phyloP scores from a whole-genome alignment of 2,888 invertebrate genomes.

The Clitarchus hookeri region DNA sequence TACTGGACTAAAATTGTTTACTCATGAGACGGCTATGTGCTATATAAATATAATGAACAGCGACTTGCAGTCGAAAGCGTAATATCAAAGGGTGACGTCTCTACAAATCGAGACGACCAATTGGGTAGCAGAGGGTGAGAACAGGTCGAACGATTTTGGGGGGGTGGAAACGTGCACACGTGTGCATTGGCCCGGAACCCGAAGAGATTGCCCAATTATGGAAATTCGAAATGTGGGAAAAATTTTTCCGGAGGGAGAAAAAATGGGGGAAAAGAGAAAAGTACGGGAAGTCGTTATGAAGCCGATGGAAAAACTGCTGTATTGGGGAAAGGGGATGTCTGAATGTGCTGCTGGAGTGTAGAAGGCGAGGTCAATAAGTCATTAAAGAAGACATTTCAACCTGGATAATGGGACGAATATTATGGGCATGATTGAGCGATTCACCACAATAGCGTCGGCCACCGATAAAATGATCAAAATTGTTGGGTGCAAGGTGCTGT shows the following conservation, averaged over 20 bases:
- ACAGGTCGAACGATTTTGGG: background rate
- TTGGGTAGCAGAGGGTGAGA: background rate
- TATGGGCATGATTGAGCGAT: constrained; percentile 14
- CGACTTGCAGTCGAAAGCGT: too few species aligned
- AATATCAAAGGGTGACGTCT: background rate
- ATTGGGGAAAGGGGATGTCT: constrained; percentile 7
- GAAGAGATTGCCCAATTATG: constrained; percentile 10
- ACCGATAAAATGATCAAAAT: constrained; percentile 2
- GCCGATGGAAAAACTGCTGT: background rate
- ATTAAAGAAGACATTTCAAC: constrained; percentile 5
- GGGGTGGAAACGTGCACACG: background rate
- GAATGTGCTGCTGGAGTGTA: background rate
- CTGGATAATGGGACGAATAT: background rate
- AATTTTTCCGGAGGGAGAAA: background rate
- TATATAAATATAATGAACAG: too few species aligned
- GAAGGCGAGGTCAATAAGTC: constrained; percentile 1
- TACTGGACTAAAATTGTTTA: too few species aligned
- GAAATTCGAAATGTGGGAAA: constrained; percentile 9
- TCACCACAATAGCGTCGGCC: constrained; percentile 6
- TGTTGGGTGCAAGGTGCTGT: background rate
- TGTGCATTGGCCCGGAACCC: constrained; percentile 3
- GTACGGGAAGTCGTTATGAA: constrained; percentile 8
- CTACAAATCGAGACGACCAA: background rate
- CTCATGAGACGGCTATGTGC: too few species aligned
- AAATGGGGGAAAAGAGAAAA: constrained; percentile 5